Conservation (phyloP, 1,140 invertebrate genomes). For the Triops longicaudatus region DNA sequence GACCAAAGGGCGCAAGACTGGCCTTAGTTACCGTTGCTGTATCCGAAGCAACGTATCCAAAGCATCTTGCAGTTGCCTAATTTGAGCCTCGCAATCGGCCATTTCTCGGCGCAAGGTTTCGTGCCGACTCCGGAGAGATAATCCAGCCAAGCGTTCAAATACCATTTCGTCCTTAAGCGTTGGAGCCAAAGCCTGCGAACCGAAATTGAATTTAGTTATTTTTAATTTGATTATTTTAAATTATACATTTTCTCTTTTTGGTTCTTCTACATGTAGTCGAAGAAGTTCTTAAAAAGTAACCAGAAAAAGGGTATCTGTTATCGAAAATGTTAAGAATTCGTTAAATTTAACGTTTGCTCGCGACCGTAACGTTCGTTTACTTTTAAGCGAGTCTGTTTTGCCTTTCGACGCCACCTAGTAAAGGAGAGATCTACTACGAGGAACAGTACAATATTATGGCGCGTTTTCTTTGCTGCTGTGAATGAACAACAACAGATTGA, state of each 20-base stretch:
- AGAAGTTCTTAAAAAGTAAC: no score
- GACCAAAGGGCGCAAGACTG: conserved; percentile 19
- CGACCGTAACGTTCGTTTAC: no score
- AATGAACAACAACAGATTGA: no score
- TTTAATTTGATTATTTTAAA: background rate
- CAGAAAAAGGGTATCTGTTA: no score
- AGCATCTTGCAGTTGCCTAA: conserved; percentile 76
- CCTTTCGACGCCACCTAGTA: no score
- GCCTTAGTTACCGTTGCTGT: conserved; percentile 62
- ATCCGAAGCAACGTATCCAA: conserved; percentile 71
- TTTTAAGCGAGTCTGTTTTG: no score
- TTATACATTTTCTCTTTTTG: background rate
- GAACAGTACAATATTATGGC: no score
- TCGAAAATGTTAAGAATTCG: no score
- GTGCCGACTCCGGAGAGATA: conserved; percentile 59
- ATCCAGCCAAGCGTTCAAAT: conserved; percentile 64
- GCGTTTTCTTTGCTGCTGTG: no score
- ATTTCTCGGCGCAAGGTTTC: conserved; percentile 72
- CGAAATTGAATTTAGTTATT: background rate
- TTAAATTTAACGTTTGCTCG: no score
- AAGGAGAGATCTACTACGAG: no score
- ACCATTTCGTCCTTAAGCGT: conserved; percentile 73
- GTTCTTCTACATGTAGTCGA: no score
- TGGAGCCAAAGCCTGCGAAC: conserved; percentile 45
- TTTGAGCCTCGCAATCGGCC: conserved; percentile 69